phyloP scores from a whole-genome alignment of 2,888 invertebrate genomes.

The Tricholauxania praeusta region DNA sequence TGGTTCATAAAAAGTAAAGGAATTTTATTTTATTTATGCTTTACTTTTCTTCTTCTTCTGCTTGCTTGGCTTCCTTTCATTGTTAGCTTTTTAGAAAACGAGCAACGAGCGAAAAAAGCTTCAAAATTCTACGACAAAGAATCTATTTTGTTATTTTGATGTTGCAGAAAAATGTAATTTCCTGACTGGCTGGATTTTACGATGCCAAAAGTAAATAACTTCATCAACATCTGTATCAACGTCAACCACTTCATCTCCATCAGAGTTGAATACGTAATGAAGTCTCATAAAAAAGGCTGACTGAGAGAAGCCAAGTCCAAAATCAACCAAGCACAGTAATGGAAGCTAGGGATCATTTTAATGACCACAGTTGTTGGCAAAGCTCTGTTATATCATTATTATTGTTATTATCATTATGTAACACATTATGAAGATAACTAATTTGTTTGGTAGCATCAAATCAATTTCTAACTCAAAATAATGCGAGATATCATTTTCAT shows the following conservation, averaged over 20 bases:
- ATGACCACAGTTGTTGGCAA: conserved; percentile 15
- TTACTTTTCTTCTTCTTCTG: too few species aligned
- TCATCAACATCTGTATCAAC: conserved; percentile 19
- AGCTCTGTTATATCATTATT: conserved; percentile 1
- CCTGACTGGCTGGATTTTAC: conserved; percentile 38
- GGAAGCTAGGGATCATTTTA: neutral
- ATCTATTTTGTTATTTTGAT: conserved; percentile 58
- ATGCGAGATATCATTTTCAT: neutral
- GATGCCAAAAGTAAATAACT: conserved; percentile 17
- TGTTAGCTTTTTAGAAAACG: too few species aligned
- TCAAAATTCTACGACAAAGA: conserved; percentile 31
- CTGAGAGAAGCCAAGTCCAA: neutral
- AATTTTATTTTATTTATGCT: conserved; percentile 33
- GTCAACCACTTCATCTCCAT: neutral
- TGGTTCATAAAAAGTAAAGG: conserved; percentile 53
- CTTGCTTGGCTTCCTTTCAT: too few species aligned
- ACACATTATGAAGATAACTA: conserved; percentile 16
- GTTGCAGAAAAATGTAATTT: conserved; percentile 61
- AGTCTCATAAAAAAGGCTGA: conserved; percentile 13
- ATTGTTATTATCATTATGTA: conserved; percentile 8
- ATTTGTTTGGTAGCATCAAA: conserved; percentile 15
- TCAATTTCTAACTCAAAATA: neutral
- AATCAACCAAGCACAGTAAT: neutral
- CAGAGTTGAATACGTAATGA: conserved; percentile 20
- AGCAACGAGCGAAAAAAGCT: too few species aligned